A percentile compares a stretch with the other conserved stretches of the same genome.
These are phyloP conservation scores for Torymus aiolomorphi DNA, from an alignment of 2,888 invertebrate genomes.

Conservation along the genomic window DNA sequence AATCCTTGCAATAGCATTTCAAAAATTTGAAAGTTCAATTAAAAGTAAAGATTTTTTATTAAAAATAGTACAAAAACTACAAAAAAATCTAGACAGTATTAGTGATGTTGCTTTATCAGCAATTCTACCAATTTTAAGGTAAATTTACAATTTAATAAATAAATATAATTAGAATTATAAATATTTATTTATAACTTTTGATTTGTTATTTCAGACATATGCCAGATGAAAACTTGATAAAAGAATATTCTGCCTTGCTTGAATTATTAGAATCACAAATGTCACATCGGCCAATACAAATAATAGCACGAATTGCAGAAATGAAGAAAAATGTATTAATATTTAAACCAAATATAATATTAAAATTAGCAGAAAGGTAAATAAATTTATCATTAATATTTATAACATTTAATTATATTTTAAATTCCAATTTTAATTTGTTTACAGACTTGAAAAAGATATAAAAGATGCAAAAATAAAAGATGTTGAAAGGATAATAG, in stretches of 20 bases:
- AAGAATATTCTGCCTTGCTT: conserved; percentile 4
- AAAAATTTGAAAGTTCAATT: conserved; percentile 17
- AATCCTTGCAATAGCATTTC: conserved; percentile 33
- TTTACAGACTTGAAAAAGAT: conserved; percentile 74
- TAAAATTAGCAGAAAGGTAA: conserved; percentile 38
- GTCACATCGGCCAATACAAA: background rate
- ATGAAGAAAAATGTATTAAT: conserved; percentile 2
- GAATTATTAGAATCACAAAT: conserved; percentile 24
- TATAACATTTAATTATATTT: background rate
- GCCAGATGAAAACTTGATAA: background rate
- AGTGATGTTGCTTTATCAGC: conserved; percentile 23
- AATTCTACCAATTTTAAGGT: conserved; percentile 22
- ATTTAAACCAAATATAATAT: conserved; percentile 15
- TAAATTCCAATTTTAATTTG: conserved; percentile 9
- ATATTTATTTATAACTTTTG: conserved; percentile 21
- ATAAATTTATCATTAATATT: background rate
- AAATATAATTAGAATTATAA: conserved; percentile 16
- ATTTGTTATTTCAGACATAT: conserved; percentile 29
- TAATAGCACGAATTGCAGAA: background rate
- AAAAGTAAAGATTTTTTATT: conserved; percentile 16
- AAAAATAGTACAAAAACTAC: conserved; percentile 22
- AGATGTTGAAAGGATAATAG: conserved; percentile 84
- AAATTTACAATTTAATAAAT: conserved; percentile 32
- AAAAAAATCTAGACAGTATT: conserved; percentile 17
- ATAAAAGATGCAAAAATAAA: conserved; percentile 80